These are phyloP conservation scores for Aphidius ervi DNA, from an alignment of 1,140 invertebrate species.

Conservation along the genomic window DNA sequence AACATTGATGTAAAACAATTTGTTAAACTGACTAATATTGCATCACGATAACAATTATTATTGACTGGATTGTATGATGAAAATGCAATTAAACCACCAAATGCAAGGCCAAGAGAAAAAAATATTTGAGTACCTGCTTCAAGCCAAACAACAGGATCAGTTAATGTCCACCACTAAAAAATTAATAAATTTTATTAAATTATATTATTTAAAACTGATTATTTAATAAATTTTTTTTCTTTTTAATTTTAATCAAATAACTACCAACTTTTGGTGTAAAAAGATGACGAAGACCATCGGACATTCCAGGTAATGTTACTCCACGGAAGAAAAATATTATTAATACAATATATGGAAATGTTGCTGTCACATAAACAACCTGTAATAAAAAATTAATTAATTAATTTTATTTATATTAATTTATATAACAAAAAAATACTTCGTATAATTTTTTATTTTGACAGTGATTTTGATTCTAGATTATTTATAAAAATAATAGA, in stretches of 20 bases:
- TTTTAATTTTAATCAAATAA: constrained; percentile 2
- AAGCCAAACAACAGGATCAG: constrained; percentile 88
- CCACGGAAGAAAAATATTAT: constrained; percentile 95
- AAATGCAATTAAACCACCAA: constrained; percentile 91
- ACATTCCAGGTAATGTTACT: constrained; percentile 85
- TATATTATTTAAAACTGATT: constrained; percentile 1
- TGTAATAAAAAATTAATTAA: constrained; percentile 35
- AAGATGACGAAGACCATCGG: constrained; percentile 82
- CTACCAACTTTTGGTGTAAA: constrained; percentile 78
- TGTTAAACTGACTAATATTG: constrained; percentile 87
- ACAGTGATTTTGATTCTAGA: neutral
- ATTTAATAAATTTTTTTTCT: neutral
- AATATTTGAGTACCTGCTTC: constrained; percentile 97
- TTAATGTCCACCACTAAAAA: constrained; percentile 59
- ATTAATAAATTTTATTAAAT: constrained; percentile 9
- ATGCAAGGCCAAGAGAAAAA: constrained; percentile 91
- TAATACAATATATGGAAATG: constrained; percentile 92
- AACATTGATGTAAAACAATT: constrained; percentile 97
- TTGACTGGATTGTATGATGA: constrained; percentile 95
- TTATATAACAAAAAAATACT: neutral
- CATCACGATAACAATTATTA: constrained; percentile 93
- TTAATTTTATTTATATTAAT: constrained; percentile 17
- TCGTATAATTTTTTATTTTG: neutral
- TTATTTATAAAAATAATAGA: neutral
- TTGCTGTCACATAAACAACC: constrained; percentile 93